Evolutionary conservation across 2,888 invertebrate genomes (phyloP).

Genomic region (Idaea straminata): DNA sequence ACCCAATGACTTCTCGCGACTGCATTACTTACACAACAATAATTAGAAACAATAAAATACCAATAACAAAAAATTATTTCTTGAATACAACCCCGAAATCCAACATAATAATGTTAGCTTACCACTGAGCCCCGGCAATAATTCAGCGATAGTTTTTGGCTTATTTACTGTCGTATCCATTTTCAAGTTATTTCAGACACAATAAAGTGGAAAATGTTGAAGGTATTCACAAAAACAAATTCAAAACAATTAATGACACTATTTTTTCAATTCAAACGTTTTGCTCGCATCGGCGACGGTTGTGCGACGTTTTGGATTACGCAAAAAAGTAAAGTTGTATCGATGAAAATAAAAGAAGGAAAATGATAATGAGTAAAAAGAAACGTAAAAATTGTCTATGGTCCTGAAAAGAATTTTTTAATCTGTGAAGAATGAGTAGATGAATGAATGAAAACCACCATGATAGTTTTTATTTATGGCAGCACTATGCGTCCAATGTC

Average conservation of each 20-base stretch:
- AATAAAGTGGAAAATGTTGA: slow-evolving; percentile 12
- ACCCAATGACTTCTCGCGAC: too few species aligned
- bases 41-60: not conserved
- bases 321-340: slow-evolving; percentile 6
- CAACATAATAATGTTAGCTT: slow-evolving; percentile 18
- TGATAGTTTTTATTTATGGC: not conserved
- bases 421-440: not conserved
- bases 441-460: not conserved
- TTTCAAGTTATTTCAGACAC: slow-evolving; percentile 21
- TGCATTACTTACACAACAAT: too few species aligned
- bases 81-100: not conserved
- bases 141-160: slow-evolving; percentile 58
- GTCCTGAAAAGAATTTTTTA: not conserved
- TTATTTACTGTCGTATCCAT: slow-evolving; percentile 49
- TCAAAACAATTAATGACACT: slow-evolving; percentile 24
- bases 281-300: slow-evolving; percentile 22
- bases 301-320: slow-evolving; percentile 9
- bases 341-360: not conserved
- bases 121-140: slow-evolving; percentile 57
- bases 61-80: not conserved
- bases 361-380: not conserved
- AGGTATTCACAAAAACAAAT: slow-evolving; percentile 23
- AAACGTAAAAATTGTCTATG: not conserved
- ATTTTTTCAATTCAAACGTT: slow-evolving; percentile 31
- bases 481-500: not conserved